A percentile compares a stretch with the other conserved stretches of the same genome.
Conservation (phyloP, 2,888 invertebrate species). For the Clanis bilineata region DNA sequence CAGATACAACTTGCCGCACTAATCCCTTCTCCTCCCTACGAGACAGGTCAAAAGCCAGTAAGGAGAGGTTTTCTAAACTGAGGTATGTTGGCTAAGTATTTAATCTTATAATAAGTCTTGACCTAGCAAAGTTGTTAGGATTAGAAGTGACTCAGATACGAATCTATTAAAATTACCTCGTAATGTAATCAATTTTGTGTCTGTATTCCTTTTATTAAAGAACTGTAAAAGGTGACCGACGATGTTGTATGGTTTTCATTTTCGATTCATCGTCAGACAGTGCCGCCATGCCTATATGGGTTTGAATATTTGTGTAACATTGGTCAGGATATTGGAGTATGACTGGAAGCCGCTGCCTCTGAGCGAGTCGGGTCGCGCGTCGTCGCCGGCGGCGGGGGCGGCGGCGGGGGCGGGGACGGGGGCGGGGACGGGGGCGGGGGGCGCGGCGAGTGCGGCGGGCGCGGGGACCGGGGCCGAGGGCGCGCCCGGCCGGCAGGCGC, state of each 20-base stretch:
- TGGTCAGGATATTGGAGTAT: conserved; percentile 64
- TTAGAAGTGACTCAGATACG: too few relatives aligned
- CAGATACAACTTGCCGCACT: conserved; percentile 86
- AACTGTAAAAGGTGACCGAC: too few relatives aligned
- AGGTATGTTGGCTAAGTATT: conserved; percentile 44
- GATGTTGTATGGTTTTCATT: too few relatives aligned
- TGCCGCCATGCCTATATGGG: too few relatives aligned
- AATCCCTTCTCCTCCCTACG: conserved; percentile 85
- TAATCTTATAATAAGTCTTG: background rate
- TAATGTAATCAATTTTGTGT: too few relatives aligned
- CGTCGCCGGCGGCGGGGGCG: conserved; percentile 21
- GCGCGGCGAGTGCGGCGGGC: conserved; percentile 13
- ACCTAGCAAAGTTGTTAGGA: too few relatives aligned
- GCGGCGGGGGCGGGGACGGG: conserved; percentile 23
- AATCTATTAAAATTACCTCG: too few relatives aligned
- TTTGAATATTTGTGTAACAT: too few relatives aligned
- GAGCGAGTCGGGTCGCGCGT: conserved; percentile 34
- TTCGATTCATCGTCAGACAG: too few relatives aligned
- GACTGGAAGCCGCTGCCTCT: conserved; percentile 74
- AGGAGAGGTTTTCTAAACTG: conserved; percentile 64
- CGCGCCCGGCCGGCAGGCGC: conserved; percentile 18
- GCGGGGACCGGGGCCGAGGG: too few relatives aligned
- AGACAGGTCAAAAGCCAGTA: conserved; percentile 61
- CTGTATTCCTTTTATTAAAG: too few relatives aligned
- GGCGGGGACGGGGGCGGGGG: conserved; percentile 22